Evolutionary conservation across 1,140 invertebrate species (phyloP).

Genomic region (Lysiphlebus fabarum): DNA sequence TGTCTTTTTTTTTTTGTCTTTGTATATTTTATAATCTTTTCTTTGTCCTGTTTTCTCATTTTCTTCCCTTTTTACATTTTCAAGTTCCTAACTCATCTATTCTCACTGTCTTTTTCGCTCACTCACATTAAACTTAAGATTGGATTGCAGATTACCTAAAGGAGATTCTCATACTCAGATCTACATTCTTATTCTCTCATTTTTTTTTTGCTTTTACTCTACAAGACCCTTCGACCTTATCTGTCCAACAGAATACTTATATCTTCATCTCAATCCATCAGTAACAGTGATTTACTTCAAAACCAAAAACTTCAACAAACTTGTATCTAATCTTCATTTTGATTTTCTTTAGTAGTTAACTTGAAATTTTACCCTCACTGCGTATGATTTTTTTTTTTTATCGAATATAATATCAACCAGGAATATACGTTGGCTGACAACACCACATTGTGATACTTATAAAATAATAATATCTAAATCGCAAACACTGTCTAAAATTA

Average conservation of each 20-base stretch:
- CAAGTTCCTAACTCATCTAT: not conserved
- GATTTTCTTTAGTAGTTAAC: too few relatives aligned
- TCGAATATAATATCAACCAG: too few relatives aligned
- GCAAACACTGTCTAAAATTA: not conserved
- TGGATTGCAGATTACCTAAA: conserved; percentile 35
- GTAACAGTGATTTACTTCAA: too few relatives aligned
- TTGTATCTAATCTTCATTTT: not conserved
- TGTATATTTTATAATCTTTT: too few relatives aligned
- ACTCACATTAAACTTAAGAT: conserved; percentile 39
- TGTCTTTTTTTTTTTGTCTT: too few relatives aligned
- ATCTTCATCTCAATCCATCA: conserved; percentile 15
- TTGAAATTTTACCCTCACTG: too few relatives aligned
- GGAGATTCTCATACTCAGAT: conserved; percentile 11
- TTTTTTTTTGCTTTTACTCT: conserved; percentile 25
- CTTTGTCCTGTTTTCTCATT: not conserved
- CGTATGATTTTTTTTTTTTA: too few relatives aligned
- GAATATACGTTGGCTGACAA: too few relatives aligned
- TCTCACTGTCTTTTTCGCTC: conserved; percentile 3
- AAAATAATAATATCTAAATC: too few relatives aligned
- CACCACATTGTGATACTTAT: too few relatives aligned
- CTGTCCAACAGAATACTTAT: conserved; percentile 27
- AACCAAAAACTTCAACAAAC: not conserved
- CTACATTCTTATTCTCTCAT: conserved; percentile 23
- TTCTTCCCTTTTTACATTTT: conserved; percentile 16
- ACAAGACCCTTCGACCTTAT: conserved; percentile 21